Base-by-base conservation (phyloP, 2,113 vertebrate species). In the Kryptolebias marmoratus region DNA sequence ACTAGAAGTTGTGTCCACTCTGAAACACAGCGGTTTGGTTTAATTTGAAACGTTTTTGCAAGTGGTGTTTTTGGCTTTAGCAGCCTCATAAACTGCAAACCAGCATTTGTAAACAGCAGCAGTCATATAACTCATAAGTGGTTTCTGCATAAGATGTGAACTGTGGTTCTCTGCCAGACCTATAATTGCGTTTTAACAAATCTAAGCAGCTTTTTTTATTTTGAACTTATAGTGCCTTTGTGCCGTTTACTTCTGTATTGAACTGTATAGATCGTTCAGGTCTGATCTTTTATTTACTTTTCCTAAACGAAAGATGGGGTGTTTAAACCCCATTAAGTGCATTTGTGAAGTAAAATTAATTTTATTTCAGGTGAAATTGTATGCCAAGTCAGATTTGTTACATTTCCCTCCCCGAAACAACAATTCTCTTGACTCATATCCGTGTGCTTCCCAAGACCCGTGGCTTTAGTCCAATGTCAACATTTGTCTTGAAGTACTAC, bases 1-100 rank as follows among this genome's bases (percentile, higher is more conserved):
- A 13, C 50, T 14, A 32, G 18, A 36, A 11, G 31, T 59, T 55
- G 48, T 12, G 13, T 54, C 56, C 8, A 22, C 48, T 56, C 9
- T 28, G 30, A 62, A 49, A 36, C 60, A 63, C 64, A 14, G 4
- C 1, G 66, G 66, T 72, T 56, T 0, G 2, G 9, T 73, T 67
- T 71, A 59, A 67, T 80, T 56, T 73, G 36, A 13, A 54, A 48
- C 55, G 72, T 72, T 61, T 75, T 75, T 69, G 18, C 30, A 12
- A 58, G 72, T 52, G 79, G 75, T 73, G 79, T 48, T 22, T 71
- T 78, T 32, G 36, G 58, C 49, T 66, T 68, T n/a, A 1, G 1
- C 3, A 10, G 28, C 27, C 2, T 32, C 59, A 7, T 78, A 75
- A 81, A 75, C 45, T 9, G 7, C 59, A 54, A 73, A 59, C 77